Conservation (phyloP, 1,140 invertebrate species). For the Lithobius niger region DNA sequence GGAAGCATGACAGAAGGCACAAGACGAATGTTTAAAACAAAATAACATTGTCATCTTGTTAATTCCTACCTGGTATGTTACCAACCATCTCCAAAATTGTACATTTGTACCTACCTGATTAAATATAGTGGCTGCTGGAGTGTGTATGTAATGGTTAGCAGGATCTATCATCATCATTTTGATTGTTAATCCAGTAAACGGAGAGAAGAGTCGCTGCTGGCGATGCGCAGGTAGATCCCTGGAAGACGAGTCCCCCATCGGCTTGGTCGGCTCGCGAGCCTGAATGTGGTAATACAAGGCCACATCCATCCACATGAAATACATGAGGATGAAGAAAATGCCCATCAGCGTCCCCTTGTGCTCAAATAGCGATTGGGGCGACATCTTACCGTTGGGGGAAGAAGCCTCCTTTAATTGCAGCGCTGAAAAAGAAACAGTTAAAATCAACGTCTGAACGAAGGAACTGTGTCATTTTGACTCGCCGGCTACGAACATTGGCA, state of each 20-base stretch:
- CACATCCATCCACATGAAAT: slow-evolving; percentile 14
- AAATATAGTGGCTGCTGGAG: slow-evolving; percentile 32
- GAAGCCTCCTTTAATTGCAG: too few species aligned
- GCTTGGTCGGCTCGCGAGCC: not conserved
- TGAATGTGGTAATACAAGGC: slow-evolving; percentile 13
- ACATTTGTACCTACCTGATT: slow-evolving; percentile 13
- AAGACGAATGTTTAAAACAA: too few species aligned
- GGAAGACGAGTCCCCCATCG: not conserved
- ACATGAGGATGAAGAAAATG: slow-evolving; percentile 7
- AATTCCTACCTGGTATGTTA: too few species aligned
- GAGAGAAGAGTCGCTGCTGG: slow-evolving; percentile 31
- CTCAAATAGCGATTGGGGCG: too few species aligned
- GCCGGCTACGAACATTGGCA: too few species aligned
- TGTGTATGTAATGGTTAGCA: slow-evolving; percentile 58
- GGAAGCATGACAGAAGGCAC: too few species aligned
- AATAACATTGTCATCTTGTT: too few species aligned
- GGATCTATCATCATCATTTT: slow-evolving; percentile 60
- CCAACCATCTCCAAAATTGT: too few species aligned
- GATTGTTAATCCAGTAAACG: slow-evolving; percentile 55
- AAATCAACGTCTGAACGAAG: too few species aligned
- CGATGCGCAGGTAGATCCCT: not conserved
- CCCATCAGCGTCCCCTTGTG: slow-evolving; percentile 8
- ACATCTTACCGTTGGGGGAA: too few species aligned
- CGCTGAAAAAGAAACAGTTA: too few species aligned
- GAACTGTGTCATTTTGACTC: too few species aligned